Evolutionary conservation across 2,888 invertebrate species (phyloP).

Genomic region (Tetragnatha montana): DNA sequence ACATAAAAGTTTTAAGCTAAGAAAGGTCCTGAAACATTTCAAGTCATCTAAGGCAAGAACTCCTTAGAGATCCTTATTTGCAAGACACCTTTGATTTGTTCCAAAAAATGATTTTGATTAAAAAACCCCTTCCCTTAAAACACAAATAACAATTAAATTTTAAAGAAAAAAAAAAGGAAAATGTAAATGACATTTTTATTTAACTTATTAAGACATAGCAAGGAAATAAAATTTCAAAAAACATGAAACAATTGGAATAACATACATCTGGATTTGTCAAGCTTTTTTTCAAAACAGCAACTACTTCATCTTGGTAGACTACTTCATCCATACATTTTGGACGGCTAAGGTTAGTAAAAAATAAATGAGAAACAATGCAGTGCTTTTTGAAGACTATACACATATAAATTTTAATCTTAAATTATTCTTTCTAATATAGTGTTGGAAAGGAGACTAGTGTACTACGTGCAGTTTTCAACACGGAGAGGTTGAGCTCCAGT

Average conservation of each 20-base stretch:
- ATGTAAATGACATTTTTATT: no score
- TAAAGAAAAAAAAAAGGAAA: not conserved
- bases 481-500: no score
- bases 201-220: conserved; percentile 82
- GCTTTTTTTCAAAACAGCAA: conserved; percentile 93
- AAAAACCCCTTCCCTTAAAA: no score
- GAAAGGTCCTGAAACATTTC: not conserved
- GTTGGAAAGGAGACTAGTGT: no score
- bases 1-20: no score
- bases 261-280: conserved; percentile 76
- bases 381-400: not conserved
- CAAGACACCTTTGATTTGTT: no score
- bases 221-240: conserved; percentile 88
- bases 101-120: no score
- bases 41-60: no score
- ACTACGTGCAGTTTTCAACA: no score
- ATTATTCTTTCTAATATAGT: not conserved
- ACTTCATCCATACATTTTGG: conserved; percentile 96
- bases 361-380: not conserved
- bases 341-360: conserved; percentile 81
- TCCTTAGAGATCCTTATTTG: no score
- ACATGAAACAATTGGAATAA: conserved; percentile 10
- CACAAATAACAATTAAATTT: not conserved
- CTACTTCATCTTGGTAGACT: conserved; percentile 96
- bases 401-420: not conserved